Evolutionary conservation across 2,888 invertebrate species (phyloP), one percentile per base, ranked within the genome.

Genomic region (Psylliodes chrysocephalus): DNA sequence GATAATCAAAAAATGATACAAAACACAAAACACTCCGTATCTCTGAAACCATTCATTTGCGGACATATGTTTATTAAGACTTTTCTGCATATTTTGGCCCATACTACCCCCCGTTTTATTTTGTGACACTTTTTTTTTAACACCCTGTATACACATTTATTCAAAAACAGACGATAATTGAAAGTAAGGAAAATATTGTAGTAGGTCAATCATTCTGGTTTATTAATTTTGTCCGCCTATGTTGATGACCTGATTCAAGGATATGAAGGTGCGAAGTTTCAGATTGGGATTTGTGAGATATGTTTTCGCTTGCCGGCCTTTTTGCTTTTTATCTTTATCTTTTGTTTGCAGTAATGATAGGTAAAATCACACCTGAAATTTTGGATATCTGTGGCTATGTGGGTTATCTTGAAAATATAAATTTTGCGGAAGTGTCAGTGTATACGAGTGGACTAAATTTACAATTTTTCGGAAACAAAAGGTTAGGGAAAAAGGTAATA

Each of bases 351-450:
- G 46, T 30, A 14, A 44, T 19, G 30, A 54, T 44, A 44, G 33
- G 42, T 56, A 56, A 14, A 56, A 46, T 46, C 30, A 28, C 56
- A 56, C 33, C 57, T 46, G 57, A 14, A 47, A 22, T n/a, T 46
- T 38, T 0, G 53, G 14, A 18, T 49, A 49, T 30, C 25, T 22
- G 25, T 25, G 19, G 12, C 25, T 7, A 2, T 6, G 22, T 14
- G 14, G 49, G 28, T 49, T 49, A 49, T 49, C 49, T 49, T 25
- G 14, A 14, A 10, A 2, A 30, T 49, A 49, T 49, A 49, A 49
- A 49, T 49, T 30, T 3, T 15, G 28, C 25, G 28, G 17, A 49
- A 28, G 19, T 19, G 49, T 49, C 49, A 49, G 12, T 49, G 25
- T 35, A 35, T 35, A 35, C 12, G 35, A 14, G 35, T 35, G n/a